Percentiles rank a stretch among this genome's conserved stretches.
Conservation (phyloP, 2,888 invertebrate species). For the Thysanoteuthis rhombus region DNA sequence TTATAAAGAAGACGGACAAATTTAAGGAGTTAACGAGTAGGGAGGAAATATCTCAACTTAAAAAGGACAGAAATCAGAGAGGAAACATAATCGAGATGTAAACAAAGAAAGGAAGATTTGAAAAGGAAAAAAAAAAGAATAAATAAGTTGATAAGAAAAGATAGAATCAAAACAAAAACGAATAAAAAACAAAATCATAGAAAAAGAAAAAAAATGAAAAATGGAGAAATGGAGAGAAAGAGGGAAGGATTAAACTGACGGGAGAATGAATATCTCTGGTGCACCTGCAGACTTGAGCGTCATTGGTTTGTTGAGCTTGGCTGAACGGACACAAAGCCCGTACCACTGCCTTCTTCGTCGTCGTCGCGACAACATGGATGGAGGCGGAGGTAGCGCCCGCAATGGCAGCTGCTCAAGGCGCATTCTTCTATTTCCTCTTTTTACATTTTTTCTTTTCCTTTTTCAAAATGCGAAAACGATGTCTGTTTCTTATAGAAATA, state of each 20-base stretch:
- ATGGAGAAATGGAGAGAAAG: not conserved
- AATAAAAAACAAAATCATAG: not conserved
- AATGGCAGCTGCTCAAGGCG: not conserved
- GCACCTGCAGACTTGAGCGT: slow-evolving; percentile 12
- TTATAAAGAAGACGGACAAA: no score
- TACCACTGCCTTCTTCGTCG: not conserved
- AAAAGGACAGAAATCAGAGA: not conserved
- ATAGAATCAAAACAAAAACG: not conserved
- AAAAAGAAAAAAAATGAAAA: not conserved
- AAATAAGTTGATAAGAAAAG: not conserved
- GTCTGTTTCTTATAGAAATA: not conserved
- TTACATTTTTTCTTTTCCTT: not conserved
- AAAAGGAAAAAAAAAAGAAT: not conserved
- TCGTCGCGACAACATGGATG: not conserved
- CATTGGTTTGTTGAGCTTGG: slow-evolving; percentile 12
- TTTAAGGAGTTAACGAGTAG: no score
- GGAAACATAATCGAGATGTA: not conserved
- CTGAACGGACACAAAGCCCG: not conserved
- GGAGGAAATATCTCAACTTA: not conserved
- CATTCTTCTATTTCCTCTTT: not conserved
- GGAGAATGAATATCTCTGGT: not conserved
- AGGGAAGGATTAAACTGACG: not conserved
- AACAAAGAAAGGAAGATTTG: not conserved
- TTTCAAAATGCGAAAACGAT: not conserved
- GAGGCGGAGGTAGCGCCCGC: not conserved